Evolutionary conservation across 2,888 invertebrate species (phyloP).

Genomic region (Latrodectus elegans): DNA sequence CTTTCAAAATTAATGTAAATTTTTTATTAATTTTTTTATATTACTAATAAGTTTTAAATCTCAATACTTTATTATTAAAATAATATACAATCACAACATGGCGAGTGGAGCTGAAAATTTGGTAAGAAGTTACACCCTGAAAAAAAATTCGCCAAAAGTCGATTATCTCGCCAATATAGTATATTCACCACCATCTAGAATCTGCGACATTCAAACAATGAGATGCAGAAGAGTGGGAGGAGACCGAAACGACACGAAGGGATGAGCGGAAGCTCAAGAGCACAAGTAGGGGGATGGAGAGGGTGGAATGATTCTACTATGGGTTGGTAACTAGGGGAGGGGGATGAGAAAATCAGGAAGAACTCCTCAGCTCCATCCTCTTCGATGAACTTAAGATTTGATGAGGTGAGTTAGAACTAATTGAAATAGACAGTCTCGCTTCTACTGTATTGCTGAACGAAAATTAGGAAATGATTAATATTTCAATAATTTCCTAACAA

Average conservation of each 20-base stretch:
- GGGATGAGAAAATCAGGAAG: slow-evolving; percentile 20
- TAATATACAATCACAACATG: no score
- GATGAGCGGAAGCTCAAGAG: slow-evolving; percentile 48
- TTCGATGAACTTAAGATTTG: slow-evolving; percentile 8
- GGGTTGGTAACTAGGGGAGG: background rate
- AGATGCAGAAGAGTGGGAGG: slow-evolving; percentile 57
- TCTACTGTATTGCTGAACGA: background rate
- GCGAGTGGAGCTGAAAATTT: no score
- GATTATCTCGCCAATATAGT: slow-evolving; percentile 10
- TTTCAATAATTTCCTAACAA: slow-evolving; percentile 29
- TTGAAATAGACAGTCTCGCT: slow-evolving; percentile 29
- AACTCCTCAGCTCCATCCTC: slow-evolving; percentile 8
- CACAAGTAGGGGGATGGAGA: slow-evolving; percentile 18
- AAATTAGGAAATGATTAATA: slow-evolving; percentile 35
- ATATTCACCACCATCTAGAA: slow-evolving; percentile 25
- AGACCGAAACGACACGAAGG: slow-evolving; percentile 57
- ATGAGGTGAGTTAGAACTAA: slow-evolving; percentile 21
- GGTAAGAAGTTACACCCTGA: background rate
- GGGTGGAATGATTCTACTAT: background rate
- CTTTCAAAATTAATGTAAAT: no score
- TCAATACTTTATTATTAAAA: no score
- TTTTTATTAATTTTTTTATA: no score
- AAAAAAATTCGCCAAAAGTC: background rate
- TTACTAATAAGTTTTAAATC: no score
- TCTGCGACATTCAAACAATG: slow-evolving; percentile 62